These are phyloP conservation scores for Egretta garzetta DNA, from an alignment of 2,113 vertebrate species.

Conservation along the genomic window DNA sequence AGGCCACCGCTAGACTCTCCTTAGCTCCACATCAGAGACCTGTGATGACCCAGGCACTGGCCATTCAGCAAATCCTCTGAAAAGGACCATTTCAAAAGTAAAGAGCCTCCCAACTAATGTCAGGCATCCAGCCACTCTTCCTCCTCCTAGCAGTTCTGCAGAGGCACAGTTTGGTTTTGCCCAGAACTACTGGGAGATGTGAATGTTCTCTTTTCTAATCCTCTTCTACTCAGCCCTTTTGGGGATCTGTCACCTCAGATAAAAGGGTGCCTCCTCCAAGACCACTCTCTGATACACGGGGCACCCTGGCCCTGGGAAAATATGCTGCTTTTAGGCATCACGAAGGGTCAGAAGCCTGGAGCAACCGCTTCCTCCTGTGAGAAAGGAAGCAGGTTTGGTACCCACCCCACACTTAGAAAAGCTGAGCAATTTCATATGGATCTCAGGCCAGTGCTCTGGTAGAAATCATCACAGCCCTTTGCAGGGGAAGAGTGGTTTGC, in stretches of 20 bases:
- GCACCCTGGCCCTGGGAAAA: no score
- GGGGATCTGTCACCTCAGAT: not conserved
- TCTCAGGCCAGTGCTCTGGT: not conserved
- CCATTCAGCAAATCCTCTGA: not conserved
- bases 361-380: not conserved
- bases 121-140: not conserved
- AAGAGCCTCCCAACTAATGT: not conserved
- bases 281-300: rapidly evolving
- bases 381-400: not conserved
- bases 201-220: not conserved
- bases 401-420: not conserved
- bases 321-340: not conserved
- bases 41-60: not conserved
- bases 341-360: not conserved
- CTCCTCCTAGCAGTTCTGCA: not conserved
- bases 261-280: not conserved
- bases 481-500: not conserved
- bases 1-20: not conserved
- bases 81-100: not conserved
- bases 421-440: not conserved
- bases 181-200: not conserved
- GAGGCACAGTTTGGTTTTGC: not conserved
- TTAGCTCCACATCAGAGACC: not conserved
- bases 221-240: not conserved
- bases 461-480: not conserved